phyloP scores from a whole-genome alignment of 2,113 vertebrate genomes.

The Oreochromis spilurus region DNA sequence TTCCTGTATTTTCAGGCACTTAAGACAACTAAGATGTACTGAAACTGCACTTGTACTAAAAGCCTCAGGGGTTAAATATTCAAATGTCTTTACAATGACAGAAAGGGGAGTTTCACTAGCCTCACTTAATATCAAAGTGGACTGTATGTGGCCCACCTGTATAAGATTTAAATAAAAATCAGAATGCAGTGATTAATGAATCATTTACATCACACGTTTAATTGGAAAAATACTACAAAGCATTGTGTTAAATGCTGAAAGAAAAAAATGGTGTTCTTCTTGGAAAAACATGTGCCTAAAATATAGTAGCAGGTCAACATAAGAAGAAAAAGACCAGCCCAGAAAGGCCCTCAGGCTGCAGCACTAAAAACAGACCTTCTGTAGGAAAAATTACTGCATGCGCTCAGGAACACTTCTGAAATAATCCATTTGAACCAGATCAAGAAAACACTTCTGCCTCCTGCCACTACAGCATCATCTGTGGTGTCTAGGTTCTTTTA shows the following conservation, averaged over 20 bases:
- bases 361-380: background rate
- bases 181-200: background rate
- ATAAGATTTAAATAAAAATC: background rate
- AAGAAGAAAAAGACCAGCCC: background rate
- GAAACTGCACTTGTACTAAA: background rate
- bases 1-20: background rate
- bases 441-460: fast-evolving
- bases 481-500: background rate
- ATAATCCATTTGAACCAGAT: background rate
- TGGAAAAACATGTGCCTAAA: background rate
- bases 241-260: background rate
- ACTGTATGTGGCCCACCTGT: background rate
- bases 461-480: background rate
- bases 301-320: background rate
- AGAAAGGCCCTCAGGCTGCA: background rate
- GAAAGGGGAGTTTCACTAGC: background rate
- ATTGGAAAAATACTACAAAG: background rate
- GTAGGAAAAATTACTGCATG: background rate
- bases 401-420: background rate
- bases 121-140: background rate
- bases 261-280: background rate
- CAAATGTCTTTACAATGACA: background rate
- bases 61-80: background rate
- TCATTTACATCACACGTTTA: background rate
- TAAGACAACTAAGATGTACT: background rate